These are phyloP conservation scores for Lepidotrigona ventralis DNA, from an alignment of 1,140 invertebrate species.

Conservation along the genomic window DNA sequence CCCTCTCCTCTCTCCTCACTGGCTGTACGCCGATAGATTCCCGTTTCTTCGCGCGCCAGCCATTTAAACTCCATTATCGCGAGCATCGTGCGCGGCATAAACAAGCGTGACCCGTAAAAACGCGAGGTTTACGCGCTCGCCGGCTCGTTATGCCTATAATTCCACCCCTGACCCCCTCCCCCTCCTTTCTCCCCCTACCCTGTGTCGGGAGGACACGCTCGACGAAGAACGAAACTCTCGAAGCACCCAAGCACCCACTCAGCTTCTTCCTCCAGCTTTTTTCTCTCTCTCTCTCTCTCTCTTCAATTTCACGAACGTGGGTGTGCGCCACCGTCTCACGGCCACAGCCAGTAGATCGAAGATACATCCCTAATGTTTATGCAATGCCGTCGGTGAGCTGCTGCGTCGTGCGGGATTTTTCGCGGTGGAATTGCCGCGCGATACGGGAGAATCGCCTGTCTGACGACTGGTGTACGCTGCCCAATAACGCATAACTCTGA, in stretches of 20 bases:
- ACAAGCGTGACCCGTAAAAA: slow-evolving; percentile 23
- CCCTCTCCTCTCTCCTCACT: too few species aligned
- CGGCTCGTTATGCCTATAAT: slow-evolving; percentile 54
- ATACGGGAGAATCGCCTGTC: slow-evolving; percentile 57
- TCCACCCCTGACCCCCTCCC: slow-evolving; percentile 1
- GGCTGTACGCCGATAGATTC: neutral
- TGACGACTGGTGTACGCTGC: slow-evolving; percentile 41
- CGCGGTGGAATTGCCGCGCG: slow-evolving; percentile 63
- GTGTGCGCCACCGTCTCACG: slow-evolving; percentile 66
- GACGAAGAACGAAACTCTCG: neutral
- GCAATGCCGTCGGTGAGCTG: slow-evolving; percentile 59
- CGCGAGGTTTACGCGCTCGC: slow-evolving; percentile 16
- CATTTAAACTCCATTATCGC: slow-evolving; percentile 35
- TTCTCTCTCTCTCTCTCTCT: too few species aligned
- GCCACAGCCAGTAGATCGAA: slow-evolving; percentile 56
- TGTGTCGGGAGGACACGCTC: neutral
- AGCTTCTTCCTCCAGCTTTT: slow-evolving; percentile 27
- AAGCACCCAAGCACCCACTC: slow-evolving; percentile 45
- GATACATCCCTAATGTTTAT: slow-evolving; percentile 73
- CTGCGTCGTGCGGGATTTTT: slow-evolving; percentile 60
- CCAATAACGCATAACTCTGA: slow-evolving; percentile 74
- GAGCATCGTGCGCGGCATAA: slow-evolving; percentile 6
- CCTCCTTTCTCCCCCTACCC: too few species aligned
- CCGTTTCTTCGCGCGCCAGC: neutral
- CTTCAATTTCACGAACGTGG: slow-evolving; percentile 70